Conservation (phyloP, 1,140 invertebrate genomes). For the Cydia amplana region DNA sequence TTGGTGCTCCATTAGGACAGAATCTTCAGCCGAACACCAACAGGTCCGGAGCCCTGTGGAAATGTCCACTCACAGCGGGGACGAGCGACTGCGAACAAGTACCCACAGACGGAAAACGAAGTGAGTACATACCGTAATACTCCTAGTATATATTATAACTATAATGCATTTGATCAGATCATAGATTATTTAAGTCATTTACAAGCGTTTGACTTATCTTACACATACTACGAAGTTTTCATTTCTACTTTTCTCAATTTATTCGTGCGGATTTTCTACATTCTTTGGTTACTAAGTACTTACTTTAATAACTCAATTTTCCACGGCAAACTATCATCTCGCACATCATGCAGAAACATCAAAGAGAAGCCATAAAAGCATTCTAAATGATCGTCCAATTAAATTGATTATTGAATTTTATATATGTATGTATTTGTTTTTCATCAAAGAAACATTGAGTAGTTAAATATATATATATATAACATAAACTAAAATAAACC, state of each 20-base stretch:
- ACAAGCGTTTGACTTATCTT: background rate
- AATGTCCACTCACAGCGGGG: conserved; percentile 87
- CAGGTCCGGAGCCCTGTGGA: conserved; percentile 92
- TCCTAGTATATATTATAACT: background rate
- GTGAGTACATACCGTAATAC: conserved; percentile 81
- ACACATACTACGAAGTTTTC: background rate
- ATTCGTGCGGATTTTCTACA: background rate
- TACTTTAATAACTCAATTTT: background rate
- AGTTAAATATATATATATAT: too few relatives aligned
- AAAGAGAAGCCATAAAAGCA: background rate
- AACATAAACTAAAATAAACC: too few relatives aligned
- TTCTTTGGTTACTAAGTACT: background rate
- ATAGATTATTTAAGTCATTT: background rate
- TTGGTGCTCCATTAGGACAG: conserved; percentile 93
- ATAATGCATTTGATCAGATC: background rate
- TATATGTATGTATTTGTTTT: too few relatives aligned
- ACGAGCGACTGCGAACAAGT: conserved; percentile 89
- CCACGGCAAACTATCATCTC: background rate
- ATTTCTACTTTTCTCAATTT: background rate
- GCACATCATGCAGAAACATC: background rate
- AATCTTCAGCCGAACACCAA: conserved; percentile 92
- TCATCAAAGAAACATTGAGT: too few relatives aligned
- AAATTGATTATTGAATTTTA: too few relatives aligned
- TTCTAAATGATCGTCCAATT: background rate
- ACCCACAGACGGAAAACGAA: conserved; percentile 90